Base-by-base conservation (phyloP, 2,113 vertebrate genomes). In the Tylochromis polylepis region DNA sequence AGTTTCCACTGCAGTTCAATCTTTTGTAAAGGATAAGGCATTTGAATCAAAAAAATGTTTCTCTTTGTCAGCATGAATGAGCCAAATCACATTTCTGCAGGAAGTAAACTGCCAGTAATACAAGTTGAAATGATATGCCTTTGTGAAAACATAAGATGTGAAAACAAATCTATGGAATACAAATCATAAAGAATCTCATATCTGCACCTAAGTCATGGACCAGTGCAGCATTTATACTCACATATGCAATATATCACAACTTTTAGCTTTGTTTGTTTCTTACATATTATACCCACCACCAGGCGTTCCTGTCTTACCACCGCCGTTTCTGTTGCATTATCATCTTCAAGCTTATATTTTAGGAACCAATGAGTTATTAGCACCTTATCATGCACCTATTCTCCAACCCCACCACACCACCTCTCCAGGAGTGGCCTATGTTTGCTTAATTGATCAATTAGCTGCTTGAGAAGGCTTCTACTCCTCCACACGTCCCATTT, bases 381-480 rank as follows among this genome's bases (percentile, higher is more conserved):
- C 82, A 85, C 88, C 79, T 93, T 89, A 92, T 91, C 90, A 88
- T 84, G 60, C 87, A 87, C 84, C 88, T 78, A 34, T 85, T 88
- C 87, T 86, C 55, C 57, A 83, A 36, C 82, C 77, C 41, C 75
- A 60, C 82, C 79, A 51, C 34, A 29, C 24, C 87, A 79, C 60
- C 87, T 41, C 51, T 81, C 51, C 83, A 89, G 75, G 79, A 92
- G 88, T 24, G 57, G 88, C 90, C 92, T 87, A 88, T 93, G 93
- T 95, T 94, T 95, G 93, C 93, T 90, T 93, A 95, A 95, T 95
- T 94, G 92, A 95, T 95, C 95, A 95, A 95, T 96, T 94, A 96
- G 85, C 90, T 93, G 93, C 90, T 81, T 90, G 92, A 93, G 83
- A 92, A 91, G 85, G 57, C 86, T 89, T 88, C 89, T 90, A 87